These are phyloP conservation scores for Acipenser oxyrinchus DNA, from an alignment of 2,797 vertebrate genomes.

Conservation along the genomic window DNA sequence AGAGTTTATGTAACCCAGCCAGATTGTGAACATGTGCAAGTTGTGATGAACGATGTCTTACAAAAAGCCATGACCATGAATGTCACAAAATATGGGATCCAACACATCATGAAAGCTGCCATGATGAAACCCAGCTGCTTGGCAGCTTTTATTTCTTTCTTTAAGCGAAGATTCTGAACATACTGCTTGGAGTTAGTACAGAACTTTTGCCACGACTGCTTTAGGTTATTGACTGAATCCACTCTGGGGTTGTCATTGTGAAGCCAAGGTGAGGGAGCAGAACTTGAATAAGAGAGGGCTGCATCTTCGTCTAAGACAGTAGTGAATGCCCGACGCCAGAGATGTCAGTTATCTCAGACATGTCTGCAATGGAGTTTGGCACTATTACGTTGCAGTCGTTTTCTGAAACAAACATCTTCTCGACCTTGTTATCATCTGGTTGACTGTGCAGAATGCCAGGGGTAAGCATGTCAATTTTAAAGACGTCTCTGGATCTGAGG, in stretches of 20 bases:
- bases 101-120: slow-evolving; percentile 83
- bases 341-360: slow-evolving; percentile 43
- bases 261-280: slow-evolving; percentile 31
- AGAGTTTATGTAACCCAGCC: slow-evolving; percentile 94
- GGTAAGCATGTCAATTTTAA: slow-evolving; percentile 25
- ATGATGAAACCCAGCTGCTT: slow-evolving; percentile 90
- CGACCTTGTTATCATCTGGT: slow-evolving; percentile 35
- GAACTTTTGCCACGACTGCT: slow-evolving; percentile 72
- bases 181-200: slow-evolving; percentile 62
- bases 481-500: slow-evolving; percentile 21
- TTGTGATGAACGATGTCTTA: slow-evolving; percentile 55
- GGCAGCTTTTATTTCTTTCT: slow-evolving; percentile 83
- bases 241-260: slow-evolving; percentile 27
- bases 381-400: slow-evolving; percentile 50
- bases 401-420: slow-evolving; percentile 42
- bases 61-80: slow-evolving; percentile 87
- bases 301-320: slow-evolving; percentile 37
- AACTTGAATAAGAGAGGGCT: slow-evolving; percentile 20
- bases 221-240: slow-evolving; percentile 57
- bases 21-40: slow-evolving; percentile 86
- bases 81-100: slow-evolving; percentile 90
- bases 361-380: slow-evolving; percentile 44
- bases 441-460: slow-evolving; percentile 23
- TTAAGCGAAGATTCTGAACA: slow-evolving; percentile 61
- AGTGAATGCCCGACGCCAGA: slow-evolving; percentile 59